Percentiles rank a stretch among this genome's conserved stretches.
Conservation (phyloP, 2,797 vertebrate species). For the Hylomyscus alleni region DNA sequence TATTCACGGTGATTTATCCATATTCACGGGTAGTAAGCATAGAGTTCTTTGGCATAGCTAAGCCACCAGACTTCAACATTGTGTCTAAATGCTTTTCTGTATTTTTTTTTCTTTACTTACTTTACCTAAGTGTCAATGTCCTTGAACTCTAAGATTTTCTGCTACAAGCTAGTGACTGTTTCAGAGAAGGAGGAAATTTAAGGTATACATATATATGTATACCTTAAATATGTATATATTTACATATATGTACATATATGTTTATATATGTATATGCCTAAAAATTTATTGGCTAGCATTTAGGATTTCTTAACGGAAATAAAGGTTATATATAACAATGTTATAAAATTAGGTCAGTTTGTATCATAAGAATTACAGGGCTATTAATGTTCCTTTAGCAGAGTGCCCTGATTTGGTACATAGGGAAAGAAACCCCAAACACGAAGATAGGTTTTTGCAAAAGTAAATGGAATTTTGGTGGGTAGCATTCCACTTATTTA, state of each 20-base stretch:
- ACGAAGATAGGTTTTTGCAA: constrained; percentile 42
- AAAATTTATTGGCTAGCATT: constrained; percentile 48
- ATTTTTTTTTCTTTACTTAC: constrained; percentile 10
- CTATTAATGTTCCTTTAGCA: constrained; percentile 52
- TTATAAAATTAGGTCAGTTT: constrained; percentile 43
- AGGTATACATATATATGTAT: not conserved
- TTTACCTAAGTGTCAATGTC: constrained; percentile 47
- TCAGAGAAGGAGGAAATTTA: constrained; percentile 5
- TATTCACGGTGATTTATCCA: not conserved
- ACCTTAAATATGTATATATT: too few species aligned
- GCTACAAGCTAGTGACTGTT: not conserved
- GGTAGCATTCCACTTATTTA: constrained; percentile 65
- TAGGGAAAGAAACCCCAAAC: constrained; percentile 8
- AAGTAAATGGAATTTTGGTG: constrained; percentile 45
- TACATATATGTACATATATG: too few species aligned
- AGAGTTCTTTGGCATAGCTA: constrained; percentile 1
- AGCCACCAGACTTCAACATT: constrained; percentile 33
- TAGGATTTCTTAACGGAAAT: constrained; percentile 50
- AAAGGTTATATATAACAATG: constrained; percentile 39
- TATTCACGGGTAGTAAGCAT: not conserved
- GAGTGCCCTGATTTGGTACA: constrained; percentile 39
- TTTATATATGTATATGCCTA: not conserved
- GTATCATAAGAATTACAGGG: constrained; percentile 57
- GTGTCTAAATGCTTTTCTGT: constrained; percentile 4
- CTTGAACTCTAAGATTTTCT: constrained; percentile 26